Conservation (phyloP, 2,888 invertebrate species). For the Orthosia gothica region DNA sequence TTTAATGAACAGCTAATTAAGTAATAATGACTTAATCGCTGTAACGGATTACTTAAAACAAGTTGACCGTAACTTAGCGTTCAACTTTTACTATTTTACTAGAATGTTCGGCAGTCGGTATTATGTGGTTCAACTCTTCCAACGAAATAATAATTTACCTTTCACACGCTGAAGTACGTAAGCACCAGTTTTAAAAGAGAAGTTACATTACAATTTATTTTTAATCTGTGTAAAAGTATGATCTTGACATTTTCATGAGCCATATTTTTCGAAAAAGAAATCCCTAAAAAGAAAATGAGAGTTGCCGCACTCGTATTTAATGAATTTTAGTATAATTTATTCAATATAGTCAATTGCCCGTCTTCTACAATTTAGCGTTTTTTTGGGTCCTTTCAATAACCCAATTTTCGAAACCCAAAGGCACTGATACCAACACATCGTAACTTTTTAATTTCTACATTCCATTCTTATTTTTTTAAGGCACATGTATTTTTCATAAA, state of each 20-base stretch:
- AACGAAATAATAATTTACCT: slow-evolving; percentile 4
- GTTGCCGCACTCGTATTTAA: too few relatives aligned
- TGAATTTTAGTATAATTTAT: background rate
- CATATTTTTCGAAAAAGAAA: background rate
- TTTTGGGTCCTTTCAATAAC: too few relatives aligned
- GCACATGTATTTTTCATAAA: background rate
- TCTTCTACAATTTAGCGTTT: too few relatives aligned
- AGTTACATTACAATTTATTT: too few relatives aligned
- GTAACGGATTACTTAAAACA: slow-evolving; percentile 55
- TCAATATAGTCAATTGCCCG: too few relatives aligned
- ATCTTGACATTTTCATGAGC: background rate
- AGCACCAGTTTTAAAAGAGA: background rate
- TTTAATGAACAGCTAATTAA: slow-evolving; percentile 21
- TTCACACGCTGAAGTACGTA: slow-evolving; percentile 15
- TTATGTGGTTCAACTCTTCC: slow-evolving; percentile 25
- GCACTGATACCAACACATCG: slow-evolving; percentile 12
- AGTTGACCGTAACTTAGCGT: slow-evolving; percentile 47
- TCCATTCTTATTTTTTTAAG: background rate
- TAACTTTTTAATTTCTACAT: background rate
- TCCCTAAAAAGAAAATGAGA: too few relatives aligned
- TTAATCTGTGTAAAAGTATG: too few relatives aligned
- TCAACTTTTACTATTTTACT: slow-evolving; percentile 56
- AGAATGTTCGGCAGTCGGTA: slow-evolving; percentile 48
- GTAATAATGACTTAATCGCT: slow-evolving; percentile 54
- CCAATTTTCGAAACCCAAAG: background rate